A percentile compares a stretch with the other conserved stretches of the same genome.
Evolutionary conservation across 2,797 vertebrate genomes (phyloP).

Genomic region (Hemitrygon akajei): DNA sequence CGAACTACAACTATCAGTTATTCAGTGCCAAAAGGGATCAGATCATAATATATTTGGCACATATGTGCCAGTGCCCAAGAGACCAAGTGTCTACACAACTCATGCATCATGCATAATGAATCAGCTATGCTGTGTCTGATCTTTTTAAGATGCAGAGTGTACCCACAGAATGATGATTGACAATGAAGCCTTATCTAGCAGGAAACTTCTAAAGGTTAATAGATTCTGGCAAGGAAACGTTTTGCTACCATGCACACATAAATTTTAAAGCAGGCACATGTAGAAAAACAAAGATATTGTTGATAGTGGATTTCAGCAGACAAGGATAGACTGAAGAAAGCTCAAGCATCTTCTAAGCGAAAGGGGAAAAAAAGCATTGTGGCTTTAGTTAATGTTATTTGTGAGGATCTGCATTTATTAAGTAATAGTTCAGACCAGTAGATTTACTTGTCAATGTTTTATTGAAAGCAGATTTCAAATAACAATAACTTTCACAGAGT

Average conservation of each 20-base stretch:
- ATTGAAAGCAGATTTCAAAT: too few species aligned
- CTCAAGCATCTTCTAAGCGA: too few species aligned
- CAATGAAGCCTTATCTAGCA: conserved; percentile 40
- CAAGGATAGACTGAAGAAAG: background rate
- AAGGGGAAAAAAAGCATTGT: too few species aligned
- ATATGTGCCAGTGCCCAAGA: conserved; percentile 38
- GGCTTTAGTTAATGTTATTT: too few species aligned
- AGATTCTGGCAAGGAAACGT: conserved; percentile 49
- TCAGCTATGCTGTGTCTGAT: conserved; percentile 41
- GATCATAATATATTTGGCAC: conserved; percentile 39
- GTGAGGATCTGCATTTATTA: too few species aligned
- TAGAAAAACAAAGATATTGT: conserved; percentile 38
- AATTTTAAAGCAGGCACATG: conserved; percentile 44
- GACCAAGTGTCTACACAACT: conserved; percentile 40
- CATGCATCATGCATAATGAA: conserved; percentile 40
- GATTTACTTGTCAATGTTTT: too few species aligned
- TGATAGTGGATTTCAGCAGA: background rate
- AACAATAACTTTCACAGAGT: too few species aligned
- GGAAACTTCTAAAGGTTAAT: conserved; percentile 52
- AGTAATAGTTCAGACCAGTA: too few species aligned
- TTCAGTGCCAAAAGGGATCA: conserved; percentile 40
- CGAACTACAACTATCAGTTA: background rate
- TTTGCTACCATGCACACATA: conserved; percentile 47
- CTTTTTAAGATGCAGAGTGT: conserved; percentile 43
- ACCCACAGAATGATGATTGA: conserved; percentile 43